Evolutionary conservation across 2,888 invertebrate species (phyloP).

Genomic region (Andrena bucephala): DNA sequence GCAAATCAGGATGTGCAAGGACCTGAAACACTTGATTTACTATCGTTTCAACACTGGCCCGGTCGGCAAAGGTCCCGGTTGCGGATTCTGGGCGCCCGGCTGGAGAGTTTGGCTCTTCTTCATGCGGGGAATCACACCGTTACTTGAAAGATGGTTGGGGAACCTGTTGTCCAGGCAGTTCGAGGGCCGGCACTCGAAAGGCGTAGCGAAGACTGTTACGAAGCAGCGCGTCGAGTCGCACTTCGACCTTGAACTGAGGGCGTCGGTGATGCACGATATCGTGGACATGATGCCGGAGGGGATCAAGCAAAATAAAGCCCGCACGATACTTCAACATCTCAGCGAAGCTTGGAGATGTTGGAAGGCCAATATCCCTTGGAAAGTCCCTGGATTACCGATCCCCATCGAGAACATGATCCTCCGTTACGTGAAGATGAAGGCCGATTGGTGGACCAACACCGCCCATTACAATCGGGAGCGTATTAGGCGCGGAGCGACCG

Average conservation of each 20-base stretch:
- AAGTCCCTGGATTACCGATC: conserved; percentile 99
- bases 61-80: conserved; percentile 99
- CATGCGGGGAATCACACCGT: conserved; percentile 99
- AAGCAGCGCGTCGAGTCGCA: conserved; percentile 99
- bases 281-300: conserved; percentile 99
- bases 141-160: conserved; percentile 99
- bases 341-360: conserved; percentile 99
- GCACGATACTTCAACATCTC: conserved; percentile 99
- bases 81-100: conserved; percentile 99
- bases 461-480: conserved; percentile 99
- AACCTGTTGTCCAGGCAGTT: conserved; percentile 99
- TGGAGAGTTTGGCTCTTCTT: conserved; percentile 99
- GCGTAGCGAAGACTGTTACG: conserved; percentile 99
- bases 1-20: conserved; percentile 99
- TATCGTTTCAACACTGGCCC: conserved; percentile 99
- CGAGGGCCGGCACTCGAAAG: conserved; percentile 99
- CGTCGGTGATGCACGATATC: conserved; percentile 98
- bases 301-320: conserved; percentile 99
- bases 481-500: conserved; percentile 99
- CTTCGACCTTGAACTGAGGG: conserved; percentile 99
- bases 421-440: conserved; percentile 99
- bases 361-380: conserved; percentile 99
- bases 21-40: conserved; percentile 99
- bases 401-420: conserved; percentile 99
- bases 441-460: conserved; percentile 99